Base-by-base conservation (phyloP, 2,113 vertebrate genomes). In the Cryptotis parvus region DNA sequence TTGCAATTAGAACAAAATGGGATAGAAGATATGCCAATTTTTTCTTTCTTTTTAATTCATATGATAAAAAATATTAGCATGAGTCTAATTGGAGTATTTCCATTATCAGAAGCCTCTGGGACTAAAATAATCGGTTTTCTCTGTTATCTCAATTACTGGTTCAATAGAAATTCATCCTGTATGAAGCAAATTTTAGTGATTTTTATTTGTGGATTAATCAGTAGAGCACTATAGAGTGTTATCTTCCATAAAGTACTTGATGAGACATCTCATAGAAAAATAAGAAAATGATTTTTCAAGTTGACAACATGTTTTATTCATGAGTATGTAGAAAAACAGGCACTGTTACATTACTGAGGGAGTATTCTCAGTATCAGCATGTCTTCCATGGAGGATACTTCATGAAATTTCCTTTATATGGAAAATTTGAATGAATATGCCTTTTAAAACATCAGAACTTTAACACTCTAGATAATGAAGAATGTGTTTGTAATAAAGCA, bases 161-260 rank as follows among this genome's bases (percentile, higher is more conserved):
- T 37, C 31, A 87, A 12, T n/a, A 91, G 33, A 8, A 77, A 3
- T 15, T 0, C 72, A 1, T 33, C 27, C 6, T 37, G 5, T 73
- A 29, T 65, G 24, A 94, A 87, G n/a, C 6, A 95, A 92, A 80
- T 58, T 6, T 66, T 91, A 65, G 74, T 8, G 41, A 29, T 2
- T 27, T n/a, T 0, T 24, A 31, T n/a, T 43, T 89, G 43, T 63
- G 49, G 58, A 31, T 69, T 87, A 69, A 90, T 9, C 39, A 7
- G 24, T 43, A 94, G n/a, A 84, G 1, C 29, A 35, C 20, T 49
- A 14, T 2, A 63, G 37, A 92, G 33, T 1, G 63, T 31, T 72
- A 43, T 14, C 31, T 39, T 31, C 4, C 76, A 37, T 27, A 91
- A 81, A 87, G 45, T 1, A 58, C 11, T 74, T 77, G 58, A 4